These are phyloP conservation scores for Bursaphelenchus mucronatus DNA, from an alignment of 1,140 invertebrate species.

Conservation along the genomic window DNA sequence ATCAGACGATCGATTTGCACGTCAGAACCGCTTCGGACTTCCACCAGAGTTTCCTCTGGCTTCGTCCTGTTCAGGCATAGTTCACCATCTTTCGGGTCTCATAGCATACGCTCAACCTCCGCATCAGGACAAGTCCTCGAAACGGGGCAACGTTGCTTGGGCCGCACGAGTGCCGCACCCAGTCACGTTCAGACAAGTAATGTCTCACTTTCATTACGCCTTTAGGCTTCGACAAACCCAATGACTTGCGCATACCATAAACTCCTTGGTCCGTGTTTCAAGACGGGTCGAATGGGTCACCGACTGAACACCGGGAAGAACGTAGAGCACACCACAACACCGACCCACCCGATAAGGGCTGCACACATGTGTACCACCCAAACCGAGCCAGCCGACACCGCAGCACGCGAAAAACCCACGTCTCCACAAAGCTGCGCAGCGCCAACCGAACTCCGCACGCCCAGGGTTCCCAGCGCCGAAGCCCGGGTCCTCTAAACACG, in stretches of 20 bases:
- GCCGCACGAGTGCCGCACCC: constrained; percentile 11
- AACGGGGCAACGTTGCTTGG: constrained; percentile 52
- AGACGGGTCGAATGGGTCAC: constrained; percentile 71
- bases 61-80: constrained; percentile 80
- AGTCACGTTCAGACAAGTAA: constrained; percentile 45
- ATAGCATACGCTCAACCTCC: constrained; percentile 72
- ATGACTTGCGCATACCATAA: constrained; percentile 76
- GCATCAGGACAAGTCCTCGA: constrained; percentile 61
- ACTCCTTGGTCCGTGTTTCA: constrained; percentile 90
- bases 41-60: constrained; percentile 81
- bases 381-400: constrained; percentile 17
- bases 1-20: constrained; percentile 85
- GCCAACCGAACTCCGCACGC: constrained; percentile 12
- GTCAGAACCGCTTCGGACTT: constrained; percentile 80
- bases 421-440: constrained; percentile 17
- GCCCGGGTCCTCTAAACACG: constrained; percentile 17
- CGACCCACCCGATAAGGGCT: constrained; percentile 12
- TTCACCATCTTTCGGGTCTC: constrained; percentile 83
- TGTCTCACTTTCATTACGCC: constrained; percentile 69
- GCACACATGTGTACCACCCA: constrained; percentile 35
- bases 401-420: constrained; percentile 25
- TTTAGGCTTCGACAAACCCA: constrained; percentile 67
- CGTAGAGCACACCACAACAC: constrained; percentile 15
- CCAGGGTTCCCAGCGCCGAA: constrained; percentile 28
- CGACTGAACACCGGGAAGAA: constrained; percentile 61